A percentile compares a stretch with the other conserved stretches of the same genome.
Conservation (phyloP, 2,113 vertebrate genomes). For the Thamnaconus septentrionalis region DNA sequence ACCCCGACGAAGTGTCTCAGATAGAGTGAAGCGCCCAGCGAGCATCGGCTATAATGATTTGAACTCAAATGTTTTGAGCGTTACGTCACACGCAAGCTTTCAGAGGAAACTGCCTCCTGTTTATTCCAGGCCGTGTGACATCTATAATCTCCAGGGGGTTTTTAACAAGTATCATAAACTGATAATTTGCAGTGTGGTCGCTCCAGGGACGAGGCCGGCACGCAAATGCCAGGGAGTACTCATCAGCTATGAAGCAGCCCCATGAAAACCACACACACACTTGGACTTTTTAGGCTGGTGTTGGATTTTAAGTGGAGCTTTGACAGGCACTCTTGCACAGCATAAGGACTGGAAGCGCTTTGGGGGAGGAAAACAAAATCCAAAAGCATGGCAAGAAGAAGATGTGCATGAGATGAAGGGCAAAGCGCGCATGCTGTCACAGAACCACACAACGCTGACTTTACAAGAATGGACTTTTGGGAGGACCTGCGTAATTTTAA, state of each 20-base stretch:
- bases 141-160: conserved; percentile 11
- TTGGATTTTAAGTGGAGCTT: neutral
- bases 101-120: conserved; percentile 24
- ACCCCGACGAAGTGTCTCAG: conserved; percentile 26
- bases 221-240: conserved; percentile 30
- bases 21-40: conserved; percentile 2
- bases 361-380: too few species aligned
- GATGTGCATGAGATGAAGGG: too few species aligned
- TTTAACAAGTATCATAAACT: conserved; percentile 16
- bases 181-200: conserved; percentile 7
- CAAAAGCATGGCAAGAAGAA: too few species aligned
- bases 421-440: too few species aligned
- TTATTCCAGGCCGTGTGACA: neutral
- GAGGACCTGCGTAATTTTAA: too few species aligned
- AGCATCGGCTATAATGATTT: conserved; percentile 16
- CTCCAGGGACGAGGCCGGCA: conserved; percentile 4
- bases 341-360: too few species aligned
- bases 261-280: conserved; percentile 6
- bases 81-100: neutral
- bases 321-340: neutral
- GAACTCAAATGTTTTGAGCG: neutral
- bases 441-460: too few species aligned
- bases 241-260: conserved; percentile 25
- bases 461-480: too few species aligned
- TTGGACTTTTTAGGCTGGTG: conserved; percentile 27